Evolutionary conservation across 2,113 vertebrate genomes (phyloP), one percentile per base, ranked within the genome.

Genomic region (Panthera tigris): DNA sequence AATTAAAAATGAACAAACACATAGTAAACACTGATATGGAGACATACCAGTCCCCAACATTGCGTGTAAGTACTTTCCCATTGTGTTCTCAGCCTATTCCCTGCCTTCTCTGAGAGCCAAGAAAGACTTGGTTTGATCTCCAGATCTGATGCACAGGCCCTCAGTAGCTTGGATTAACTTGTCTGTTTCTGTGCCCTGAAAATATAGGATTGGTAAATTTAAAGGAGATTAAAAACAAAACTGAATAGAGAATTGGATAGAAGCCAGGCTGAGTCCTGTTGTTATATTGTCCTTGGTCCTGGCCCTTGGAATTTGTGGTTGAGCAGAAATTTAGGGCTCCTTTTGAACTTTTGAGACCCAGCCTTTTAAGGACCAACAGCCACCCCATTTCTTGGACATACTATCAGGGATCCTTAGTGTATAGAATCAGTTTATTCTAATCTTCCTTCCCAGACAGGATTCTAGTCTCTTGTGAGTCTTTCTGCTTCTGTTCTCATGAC

Each of bases 221-320:
- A 81, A 94, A 93, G 55, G 39, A n/a, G 48, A 76, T 78, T 96
- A 92, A 85, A 84, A 96, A 92, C 73, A 66, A 94, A 89, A 74
- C 71, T 74, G 55, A 89, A 45, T 89, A 33, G 90, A 73, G 66
- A 80, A 25, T 41, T 19, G 27, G 79, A 31, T n/a, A n/a, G 45
- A 76, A 92, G 83, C 23, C 6, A 50, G 74, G 52, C 73, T 36
- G 14, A 83, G n/a, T 74, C 73, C 68, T 71, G 45, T 89, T 55
- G 69, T 85, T 73, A 55, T 31, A 79, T 66, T 76, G 80, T 66
- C 52, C 25, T 89, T 69, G 31, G 39, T 88, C 18, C 66, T 82
- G 57, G 68, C 50, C 23, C n/a, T 33, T 50, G 86, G 48, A 33
- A 81, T 90, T 50, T 57, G 69, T 45, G 36, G 25, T 63, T 45